Base-by-base conservation (phyloP, 2,113 vertebrate species). In the Dicrurus megarhynchus region DNA sequence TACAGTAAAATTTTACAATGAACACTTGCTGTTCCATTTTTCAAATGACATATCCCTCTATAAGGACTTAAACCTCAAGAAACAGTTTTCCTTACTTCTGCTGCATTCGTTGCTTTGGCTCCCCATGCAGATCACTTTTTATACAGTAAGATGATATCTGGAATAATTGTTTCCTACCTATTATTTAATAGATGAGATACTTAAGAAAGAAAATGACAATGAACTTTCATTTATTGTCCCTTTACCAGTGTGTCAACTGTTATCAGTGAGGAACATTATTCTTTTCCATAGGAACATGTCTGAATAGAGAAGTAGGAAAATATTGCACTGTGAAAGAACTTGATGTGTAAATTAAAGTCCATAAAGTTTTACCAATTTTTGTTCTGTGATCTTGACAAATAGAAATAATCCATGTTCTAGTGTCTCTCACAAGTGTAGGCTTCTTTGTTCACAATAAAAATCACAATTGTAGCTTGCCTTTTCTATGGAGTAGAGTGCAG, bases 381-480 rank as follows among this genome's bases (percentile, higher is more conserved):
- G 4, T 81, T 84, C 22, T 16, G 19, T 47, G 10, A 52, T 84
- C 49, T 60, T 77, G 74, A 82, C 8, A 89, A 79, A 87, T 14
- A 75, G 15, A 42, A 81, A 33, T 30, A 44, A 64, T 50, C 10
- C 0, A 0, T 59, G 11, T 78, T 67, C 30, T 39, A 50, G 8
- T 16, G 59, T 28, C 10, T 52, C 24, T 70, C 14, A 35, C 15
- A 18, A 69, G 9, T 22, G 5, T 13, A 70, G 46, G 46, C 24
- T 50, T 67, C 55, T 68, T 61, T 50, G 39, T 18, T 28, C 24
- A 42, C 22, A 20, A 37, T 35, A 63, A 74, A 80, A 87, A 16
- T 1, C 16, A 55, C 2, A 20, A 30, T 18, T 1, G 1, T 8
- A 16, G 1, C 9, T 83, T 87, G 21, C 17, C 20, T 28, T 80